Conservation (phyloP, 2,797 vertebrate genomes). For the Pipistrellus nathusii region DNA sequence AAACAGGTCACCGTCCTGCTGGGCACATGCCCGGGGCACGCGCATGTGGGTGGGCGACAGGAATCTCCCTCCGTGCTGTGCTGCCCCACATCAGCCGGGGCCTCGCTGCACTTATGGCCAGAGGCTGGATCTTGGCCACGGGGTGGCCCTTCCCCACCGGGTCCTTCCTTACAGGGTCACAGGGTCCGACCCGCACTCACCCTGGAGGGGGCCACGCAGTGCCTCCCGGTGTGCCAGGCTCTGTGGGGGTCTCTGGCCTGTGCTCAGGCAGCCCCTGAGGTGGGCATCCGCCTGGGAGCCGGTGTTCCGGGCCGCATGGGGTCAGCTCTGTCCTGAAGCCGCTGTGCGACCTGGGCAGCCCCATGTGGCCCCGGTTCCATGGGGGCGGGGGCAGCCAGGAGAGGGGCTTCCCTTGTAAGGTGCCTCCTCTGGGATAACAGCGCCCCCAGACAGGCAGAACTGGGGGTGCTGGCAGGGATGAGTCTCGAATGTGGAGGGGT, state of each 20-base stretch:
- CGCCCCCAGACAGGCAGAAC: neutral
- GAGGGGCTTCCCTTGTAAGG: neutral
- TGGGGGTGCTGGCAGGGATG: neutral
- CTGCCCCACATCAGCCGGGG: neutral
- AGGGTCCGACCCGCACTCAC: neutral
- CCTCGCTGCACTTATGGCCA: neutral
- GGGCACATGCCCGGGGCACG: neutral
- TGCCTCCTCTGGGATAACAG: neutral
- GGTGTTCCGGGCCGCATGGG: neutral
- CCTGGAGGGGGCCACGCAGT: neutral
- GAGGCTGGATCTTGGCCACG: neutral
- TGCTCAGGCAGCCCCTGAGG: neutral
- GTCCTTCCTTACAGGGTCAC: neutral
- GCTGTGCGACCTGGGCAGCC: neutral
- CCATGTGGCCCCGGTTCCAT: neutral
- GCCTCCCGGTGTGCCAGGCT: neutral
- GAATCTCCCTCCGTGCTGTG: constrained; percentile 53
- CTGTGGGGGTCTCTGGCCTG: neutral
- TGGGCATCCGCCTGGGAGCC: neutral
- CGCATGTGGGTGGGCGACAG: neutral
- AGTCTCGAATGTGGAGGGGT: neutral
- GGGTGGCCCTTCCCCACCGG: neutral
- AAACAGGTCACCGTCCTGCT: neutral
- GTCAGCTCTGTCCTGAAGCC: neutral
- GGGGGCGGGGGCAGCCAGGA: neutral